Base-by-base conservation (phyloP, 2,113 vertebrate genomes). In the Erinaceus europaeus region DNA sequence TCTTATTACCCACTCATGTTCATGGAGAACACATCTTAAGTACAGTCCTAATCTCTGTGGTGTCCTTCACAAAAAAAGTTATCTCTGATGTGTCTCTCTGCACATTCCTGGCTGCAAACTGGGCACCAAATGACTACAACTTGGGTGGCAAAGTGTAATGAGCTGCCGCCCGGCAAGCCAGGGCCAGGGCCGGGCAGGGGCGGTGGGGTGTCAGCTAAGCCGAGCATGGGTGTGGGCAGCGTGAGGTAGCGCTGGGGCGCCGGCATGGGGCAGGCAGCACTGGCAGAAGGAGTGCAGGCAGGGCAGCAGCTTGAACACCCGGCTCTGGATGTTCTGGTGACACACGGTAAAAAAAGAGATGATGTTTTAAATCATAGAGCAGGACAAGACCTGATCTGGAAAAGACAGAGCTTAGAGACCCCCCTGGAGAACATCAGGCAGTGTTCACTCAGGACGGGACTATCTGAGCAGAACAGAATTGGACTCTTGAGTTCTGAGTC, bases 1-100 rank as follows among this genome's bases (percentile, higher is more conserved):
- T n/a, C n/a, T n/a, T n/a, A n/a, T n/a, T n/a, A n/a, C n/a, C n/a
- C n/a, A n/a, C n/a, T n/a, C n/a, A n/a, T n/a, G n/a, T n/a, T n/a
- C n/a, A n/a, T n/a, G n/a, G n/a, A n/a, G n/a, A n/a, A n/a, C n/a
- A n/a, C n/a, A n/a, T n/a, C n/a, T n/a, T n/a, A n/a, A n/a, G n/a
- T n/a, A n/a, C n/a, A n/a, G n/a, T n/a, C n/a, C n/a, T n/a, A 93
- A 99, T 98, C 91, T 99, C 99, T 61, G 98, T 98, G 34, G 98
- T 98, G 96, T 99, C 99, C 92, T 99, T 99, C 91, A 99, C 99
- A 96, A 99, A 99, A 96, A 99, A n/a, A 99, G 93, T 99, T 99
- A 94, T 99, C 99, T 96, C 99, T 97, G 84, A 99, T 98, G 80
- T 99, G 99, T 95, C 98, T 98, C 92, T 99, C 99, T 94, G 98